phyloP scores from a whole-genome alignment of 2,797 vertebrate species.

The Acomys russatus region DNA sequence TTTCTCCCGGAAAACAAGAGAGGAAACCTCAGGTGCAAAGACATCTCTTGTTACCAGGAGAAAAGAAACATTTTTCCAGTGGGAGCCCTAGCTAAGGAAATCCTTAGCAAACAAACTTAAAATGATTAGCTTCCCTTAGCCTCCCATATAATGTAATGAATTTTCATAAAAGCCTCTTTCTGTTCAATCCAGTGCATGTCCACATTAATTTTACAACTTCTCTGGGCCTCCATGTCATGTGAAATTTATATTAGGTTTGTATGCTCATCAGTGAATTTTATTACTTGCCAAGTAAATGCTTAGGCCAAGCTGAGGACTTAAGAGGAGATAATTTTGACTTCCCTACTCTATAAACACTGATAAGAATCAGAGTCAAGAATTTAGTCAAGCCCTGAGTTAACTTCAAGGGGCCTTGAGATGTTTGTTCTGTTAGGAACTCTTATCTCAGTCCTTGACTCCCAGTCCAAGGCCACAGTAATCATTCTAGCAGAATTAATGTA shows the following conservation, averaged over 20 bases:
- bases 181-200: slow-evolving; percentile 14
- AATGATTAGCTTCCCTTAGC: neutral
- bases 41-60: neutral
- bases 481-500: neutral
- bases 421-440: neutral
- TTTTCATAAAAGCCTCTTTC: slow-evolving; percentile 3
- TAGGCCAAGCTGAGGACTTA: neutral
- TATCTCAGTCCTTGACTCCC: neutral
- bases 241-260: neutral
- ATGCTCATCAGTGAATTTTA: neutral
- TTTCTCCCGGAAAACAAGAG: neutral
- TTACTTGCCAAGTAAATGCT: neutral
- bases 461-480: neutral
- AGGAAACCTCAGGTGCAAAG: neutral
- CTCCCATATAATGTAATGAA: neutral
- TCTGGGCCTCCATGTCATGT: neutral
- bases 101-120: neutral
- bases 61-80: neutral
- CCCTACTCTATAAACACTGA: neutral
- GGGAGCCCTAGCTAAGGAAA: neutral
- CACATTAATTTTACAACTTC: neutral
- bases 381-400: neutral
- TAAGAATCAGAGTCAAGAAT: neutral
- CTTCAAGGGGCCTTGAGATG: neutral
- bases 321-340: neutral